Conservation (phyloP, 2,113 vertebrate genomes). For the Hystrix cristata region DNA sequence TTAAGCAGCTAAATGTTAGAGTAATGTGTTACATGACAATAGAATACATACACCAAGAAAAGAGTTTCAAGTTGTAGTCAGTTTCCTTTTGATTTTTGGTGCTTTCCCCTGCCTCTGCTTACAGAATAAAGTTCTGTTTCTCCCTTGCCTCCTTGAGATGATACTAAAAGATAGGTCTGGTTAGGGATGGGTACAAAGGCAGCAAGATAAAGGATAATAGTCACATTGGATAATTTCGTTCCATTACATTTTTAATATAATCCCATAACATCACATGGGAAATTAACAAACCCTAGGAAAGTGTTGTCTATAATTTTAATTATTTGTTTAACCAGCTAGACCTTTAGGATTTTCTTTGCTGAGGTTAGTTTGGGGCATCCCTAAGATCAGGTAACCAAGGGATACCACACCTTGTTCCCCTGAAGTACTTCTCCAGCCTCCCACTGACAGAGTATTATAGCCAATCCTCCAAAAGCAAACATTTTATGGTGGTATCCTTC, state of each 20-base stretch:
- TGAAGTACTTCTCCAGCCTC: not conserved
- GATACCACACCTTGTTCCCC: not conserved
- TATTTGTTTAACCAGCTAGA: conserved; percentile 35
- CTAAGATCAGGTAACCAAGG: not conserved
- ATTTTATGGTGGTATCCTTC: not conserved
- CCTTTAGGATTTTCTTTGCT: conserved; percentile 45
- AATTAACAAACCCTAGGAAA: conserved; percentile 50
- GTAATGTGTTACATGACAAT: not conserved
- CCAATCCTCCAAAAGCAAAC: not conserved
- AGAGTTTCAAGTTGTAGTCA: not conserved
- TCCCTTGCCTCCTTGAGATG: not conserved
- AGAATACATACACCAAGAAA: not conserved
- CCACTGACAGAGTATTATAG: not conserved
- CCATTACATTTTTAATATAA: conserved; percentile 34
- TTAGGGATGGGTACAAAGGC: not conserved
- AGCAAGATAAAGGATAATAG: conserved; percentile 17
- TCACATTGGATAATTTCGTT: conserved; percentile 18
- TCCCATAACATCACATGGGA: not conserved
- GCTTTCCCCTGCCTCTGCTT: not conserved
- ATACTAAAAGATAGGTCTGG: not conserved
- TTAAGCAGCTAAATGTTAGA: not conserved
- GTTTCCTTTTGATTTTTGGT: not conserved
- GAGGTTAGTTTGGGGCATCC: not conserved
- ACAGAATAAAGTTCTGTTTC: not conserved
- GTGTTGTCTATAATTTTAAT: conserved; percentile 34